Base-by-base conservation (phyloP, 2,888 invertebrate genomes). In the Dorcus hopei region DNA sequence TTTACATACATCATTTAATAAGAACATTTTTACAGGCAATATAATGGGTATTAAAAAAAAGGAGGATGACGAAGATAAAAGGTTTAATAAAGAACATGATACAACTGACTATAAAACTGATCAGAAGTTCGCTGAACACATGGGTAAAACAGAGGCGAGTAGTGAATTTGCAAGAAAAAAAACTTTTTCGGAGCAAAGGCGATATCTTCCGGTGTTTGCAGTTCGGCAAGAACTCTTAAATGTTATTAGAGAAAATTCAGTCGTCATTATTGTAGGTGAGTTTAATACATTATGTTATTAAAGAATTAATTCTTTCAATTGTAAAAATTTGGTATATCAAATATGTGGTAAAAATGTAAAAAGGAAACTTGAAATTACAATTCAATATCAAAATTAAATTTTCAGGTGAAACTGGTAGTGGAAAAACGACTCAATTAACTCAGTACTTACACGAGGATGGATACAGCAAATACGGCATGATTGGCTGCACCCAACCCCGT, bases 401-500 rank as follows among this genome's bases (percentile, higher is more conserved):
- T 62, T 45, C 70, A 82, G 90, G 93, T 67, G 95, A 95, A 80
- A 96, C 95, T 0, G 97, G 97, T 41, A 94, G 93, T 70, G 97
- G 97, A 11, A 99, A 99, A 79, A 99, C 98, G 0, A 99, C 99
- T 0, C 99, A 98, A 74, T 80, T 98, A 41, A 97, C 97, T 0
- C 98, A 98, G 77, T 99, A 97, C 77, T 81, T 99, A 0, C 95
- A 97, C 76, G 99, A 99, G 78, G 97, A 97, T 70, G 98, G 98
- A 0, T 94, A 93, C 80, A 95, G 94, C 69, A 86, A 86, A 65
- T 86, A 88, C 69, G 97, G 97, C 26, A 91, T 93, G 86, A 93
- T 99, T 67, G 99, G 98, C 0, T 99, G 99, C 77, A 99, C 98
- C 0, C 98, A 98, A 78, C 99, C 99, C 0, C 81, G 99, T 62